A percentile compares a stretch with the other conserved stretches of the same genome.
These are phyloP conservation scores for Lamprotornis superbus DNA, from an alignment of 2,113 vertebrate species.

Conservation along the genomic window DNA sequence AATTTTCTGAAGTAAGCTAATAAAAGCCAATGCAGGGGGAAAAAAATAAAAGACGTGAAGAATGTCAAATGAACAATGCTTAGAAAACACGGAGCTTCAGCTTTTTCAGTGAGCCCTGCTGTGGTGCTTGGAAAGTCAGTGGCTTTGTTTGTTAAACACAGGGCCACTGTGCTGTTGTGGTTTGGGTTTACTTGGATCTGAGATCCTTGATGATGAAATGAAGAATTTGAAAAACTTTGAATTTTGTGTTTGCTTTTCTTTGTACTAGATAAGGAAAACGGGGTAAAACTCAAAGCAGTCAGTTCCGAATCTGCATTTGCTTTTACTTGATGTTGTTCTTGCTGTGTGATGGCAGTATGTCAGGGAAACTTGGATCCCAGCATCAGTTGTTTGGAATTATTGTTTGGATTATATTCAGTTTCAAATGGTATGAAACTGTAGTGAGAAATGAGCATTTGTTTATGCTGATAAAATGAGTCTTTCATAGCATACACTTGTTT, in stretches of 20 bases:
- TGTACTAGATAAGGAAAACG: not conserved
- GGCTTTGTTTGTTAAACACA: not conserved
- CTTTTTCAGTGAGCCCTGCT: not conserved
- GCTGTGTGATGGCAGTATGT: not conserved
- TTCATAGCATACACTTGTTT: slow-evolving; percentile 32
- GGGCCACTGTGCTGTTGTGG: not conserved
- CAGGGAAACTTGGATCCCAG: not conserved
- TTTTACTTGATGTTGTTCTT: not conserved
- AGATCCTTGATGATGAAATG: not conserved
- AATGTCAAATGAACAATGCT: not conserved
- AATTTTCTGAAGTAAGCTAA: slow-evolving; percentile 19
- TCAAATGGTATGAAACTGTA: slow-evolving; percentile 7
- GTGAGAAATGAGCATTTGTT: slow-evolving; percentile 58
- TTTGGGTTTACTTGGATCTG: not conserved
- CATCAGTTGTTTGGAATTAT: not conserved
- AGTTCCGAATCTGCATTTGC: not conserved
- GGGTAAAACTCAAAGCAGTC: not conserved
- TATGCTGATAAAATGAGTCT: slow-evolving; percentile 58
- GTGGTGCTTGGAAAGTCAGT: not conserved
- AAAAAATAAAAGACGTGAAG: not conserved
- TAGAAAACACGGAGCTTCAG: not conserved
- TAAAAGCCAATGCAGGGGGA: not conserved
- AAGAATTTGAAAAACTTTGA: not conserved
- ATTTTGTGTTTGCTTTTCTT: not conserved
- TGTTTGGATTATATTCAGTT: slow-evolving; percentile 47